Evolutionary conservation across 2,888 invertebrate genomes (phyloP), one percentile per base, ranked within the genome.

Genomic region (Acleris holmiana): DNA sequence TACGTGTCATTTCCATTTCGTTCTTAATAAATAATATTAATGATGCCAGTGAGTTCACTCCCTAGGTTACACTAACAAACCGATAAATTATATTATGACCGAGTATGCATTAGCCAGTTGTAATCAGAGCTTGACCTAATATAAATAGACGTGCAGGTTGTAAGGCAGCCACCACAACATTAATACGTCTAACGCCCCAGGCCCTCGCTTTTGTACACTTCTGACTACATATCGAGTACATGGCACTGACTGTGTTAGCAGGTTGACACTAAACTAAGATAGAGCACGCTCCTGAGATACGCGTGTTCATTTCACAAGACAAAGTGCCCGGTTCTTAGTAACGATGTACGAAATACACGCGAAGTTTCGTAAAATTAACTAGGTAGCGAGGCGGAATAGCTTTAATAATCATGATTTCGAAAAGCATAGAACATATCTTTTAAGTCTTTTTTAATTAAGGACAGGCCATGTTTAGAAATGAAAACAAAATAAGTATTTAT

Each of bases 261-360:
- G 60, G 65, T 65, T 50, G 50, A 55, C 55, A 60, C 29, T 50
- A 49, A 23, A 15, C 29, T 40, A 21, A 55, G 65, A 65, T 65
- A 55, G 50, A 46, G 65, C 65, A 65, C 64, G 65, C 18, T 25
- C 6, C 47, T 10, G 29, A 55, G 44, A 50, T 50, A 55, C 17
- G 48, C 44, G 35, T 35, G 21, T 58, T 48, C 44, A 44, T 65
- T 55, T 40, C 53, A 44, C 54, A 54, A 58, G 18, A 19, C 44
- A 55, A 59, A 60, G 35, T 59, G 54, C 64, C 46, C 59, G 25
- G 47, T 65, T 64, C 58, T 17, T 35, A 44, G 54, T 46, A 59
- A 54, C 48, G 59, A 59, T 17, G 35, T 35, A 55, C 54, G 49
- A 55, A 65, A 49, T 49, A 47, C 40, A 55, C 49, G 54, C 21